Evolutionary conservation across 2,888 invertebrate genomes (phyloP), one percentile per base, ranked within the genome.

Genomic region (Leptura quadrifasciata): DNA sequence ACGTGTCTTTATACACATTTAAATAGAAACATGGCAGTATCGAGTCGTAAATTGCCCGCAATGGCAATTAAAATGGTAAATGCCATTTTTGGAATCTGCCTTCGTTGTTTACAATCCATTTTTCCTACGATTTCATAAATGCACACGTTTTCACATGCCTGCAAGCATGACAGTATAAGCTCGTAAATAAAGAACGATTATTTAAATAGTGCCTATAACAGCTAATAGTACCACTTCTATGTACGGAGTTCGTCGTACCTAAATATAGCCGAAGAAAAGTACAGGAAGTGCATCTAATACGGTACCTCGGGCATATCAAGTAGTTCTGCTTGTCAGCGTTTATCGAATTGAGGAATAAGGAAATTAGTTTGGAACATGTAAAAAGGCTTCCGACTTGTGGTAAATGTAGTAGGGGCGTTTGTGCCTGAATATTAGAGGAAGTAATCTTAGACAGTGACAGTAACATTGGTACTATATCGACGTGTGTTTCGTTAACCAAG

Each of bases 211-310:
- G 27, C 21, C 57, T 68, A 74, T 63, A 75, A 73, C 60, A 27
- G 58, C 65, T 70, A 76, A 71, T 76, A 63, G 75, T 68, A 71
- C 79, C 73, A 70, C 76, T 79, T 79, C 80, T 76, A 67, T 74
- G 74, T 80, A 80, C 69, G 79, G 81, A 64, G 65, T 69, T 64
- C 65, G 68, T 69, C 72, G 72, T 76, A 76, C 79, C 81, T 81
- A 80, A 79, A 81, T 78, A 79, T 79, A 76, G 78, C 52, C 71
- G 77, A 76, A 73, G 75, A 71, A 67, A 78, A 73, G 74, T 81
- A 72, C 80, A 80, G 81, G 80, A 81, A 80, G 74, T 80, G 72
- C 75, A 75, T 76, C 79, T 76, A 77, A 72, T 74, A 74, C 75
- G 72, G 67, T 70, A 74, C 79, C 69, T 74, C 76, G 72, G 75